phyloP scores from a whole-genome alignment of 2,797 vertebrate species.

The Leptatherina wallacei region DNA sequence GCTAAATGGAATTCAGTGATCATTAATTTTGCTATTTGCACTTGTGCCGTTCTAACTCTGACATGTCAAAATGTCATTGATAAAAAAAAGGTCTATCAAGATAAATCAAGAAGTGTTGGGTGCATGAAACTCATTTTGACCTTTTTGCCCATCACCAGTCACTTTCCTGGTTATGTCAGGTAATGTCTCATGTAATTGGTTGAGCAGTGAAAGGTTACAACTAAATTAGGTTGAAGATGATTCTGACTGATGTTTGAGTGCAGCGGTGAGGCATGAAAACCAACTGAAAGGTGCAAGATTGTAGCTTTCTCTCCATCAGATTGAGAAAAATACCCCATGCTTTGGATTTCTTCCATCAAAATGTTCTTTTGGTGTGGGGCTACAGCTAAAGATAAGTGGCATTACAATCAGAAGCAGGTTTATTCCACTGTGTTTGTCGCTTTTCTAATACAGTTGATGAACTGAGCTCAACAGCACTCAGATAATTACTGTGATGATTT shows the following conservation, averaged over 20 bases:
- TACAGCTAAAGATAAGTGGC: neutral
- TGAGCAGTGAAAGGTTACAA: conserved; percentile 22
- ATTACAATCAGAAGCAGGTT: neutral
- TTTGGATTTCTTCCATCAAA: neutral
- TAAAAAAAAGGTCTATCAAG: neutral
- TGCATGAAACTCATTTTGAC: neutral
- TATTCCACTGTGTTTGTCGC: neutral
- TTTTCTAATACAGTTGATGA: neutral
- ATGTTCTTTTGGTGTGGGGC: neutral
- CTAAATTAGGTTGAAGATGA: conserved; percentile 6
- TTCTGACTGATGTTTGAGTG: neutral
- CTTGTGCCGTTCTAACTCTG: neutral
- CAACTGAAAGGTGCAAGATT: neutral
- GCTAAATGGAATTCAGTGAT: conserved; percentile 9
- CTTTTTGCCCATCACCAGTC: conserved; percentile 11
- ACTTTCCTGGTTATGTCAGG: conserved; percentile 15
- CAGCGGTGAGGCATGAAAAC: neutral
- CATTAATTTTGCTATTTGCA: conserved; percentile 8
- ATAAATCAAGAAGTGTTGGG: neutral
- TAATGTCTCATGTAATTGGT: conserved; percentile 18
- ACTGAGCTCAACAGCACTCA: neutral
- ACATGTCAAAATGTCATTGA: conserved; percentile 6
- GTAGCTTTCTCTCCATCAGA: neutral
- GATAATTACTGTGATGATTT: conserved; percentile 19
- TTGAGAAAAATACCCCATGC: neutral